Conservation (phyloP, 2,113 vertebrate genomes). For the Physeter macrocephalus region DNA sequence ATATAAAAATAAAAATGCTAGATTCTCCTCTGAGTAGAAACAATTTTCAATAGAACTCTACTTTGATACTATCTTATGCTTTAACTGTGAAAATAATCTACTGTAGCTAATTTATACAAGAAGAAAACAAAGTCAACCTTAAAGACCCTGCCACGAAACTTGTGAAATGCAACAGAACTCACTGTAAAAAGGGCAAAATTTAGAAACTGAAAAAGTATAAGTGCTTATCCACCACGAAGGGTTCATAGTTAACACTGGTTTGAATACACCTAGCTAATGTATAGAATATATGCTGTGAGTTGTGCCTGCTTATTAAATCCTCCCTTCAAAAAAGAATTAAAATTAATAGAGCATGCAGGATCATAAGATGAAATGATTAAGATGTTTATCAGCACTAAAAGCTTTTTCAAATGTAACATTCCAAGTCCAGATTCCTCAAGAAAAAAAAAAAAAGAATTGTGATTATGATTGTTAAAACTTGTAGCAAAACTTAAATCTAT, state of each 20-base stretch:
- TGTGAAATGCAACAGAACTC: not conserved
- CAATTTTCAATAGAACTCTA: constrained; percentile 26
- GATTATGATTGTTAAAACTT: not conserved
- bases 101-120: constrained; percentile 23
- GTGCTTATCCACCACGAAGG: not conserved
- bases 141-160: not conserved
- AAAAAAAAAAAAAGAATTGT: not conserved
- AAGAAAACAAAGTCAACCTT: not conserved
- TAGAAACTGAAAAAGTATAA: not conserved
- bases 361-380: not conserved
- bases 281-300: not conserved
- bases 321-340: not conserved
- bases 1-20: not conserved
- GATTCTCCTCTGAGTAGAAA: not conserved
- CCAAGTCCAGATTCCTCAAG: not conserved
- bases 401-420: not conserved
- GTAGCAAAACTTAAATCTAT: not conserved
- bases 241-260: not conserved
- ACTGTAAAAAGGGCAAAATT: not conserved
- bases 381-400: not conserved
- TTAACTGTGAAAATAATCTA: not conserved
- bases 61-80: not conserved
- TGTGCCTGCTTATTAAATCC: not conserved
- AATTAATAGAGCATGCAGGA: not conserved
- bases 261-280: not conserved